phyloP scores from a whole-genome alignment of 1,140 invertebrate species.

The Lepidotrigona ventralis region DNA sequence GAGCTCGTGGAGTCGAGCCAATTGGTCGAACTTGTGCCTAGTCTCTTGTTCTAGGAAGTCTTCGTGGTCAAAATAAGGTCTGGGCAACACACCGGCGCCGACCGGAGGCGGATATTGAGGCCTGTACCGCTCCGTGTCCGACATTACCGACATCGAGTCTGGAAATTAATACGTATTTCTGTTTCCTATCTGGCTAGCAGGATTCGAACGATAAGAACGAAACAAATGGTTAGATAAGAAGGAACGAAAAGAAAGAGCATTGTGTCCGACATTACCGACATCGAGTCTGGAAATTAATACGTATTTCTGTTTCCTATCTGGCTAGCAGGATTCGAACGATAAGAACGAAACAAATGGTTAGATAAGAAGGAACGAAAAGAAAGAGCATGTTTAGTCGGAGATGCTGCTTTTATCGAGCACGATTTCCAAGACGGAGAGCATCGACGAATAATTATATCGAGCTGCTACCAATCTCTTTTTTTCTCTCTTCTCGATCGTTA shows the following conservation, averaged over 20 bases:
- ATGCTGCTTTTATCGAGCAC: not conserved
- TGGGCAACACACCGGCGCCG: conserved; percentile 73
- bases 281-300: conserved; percentile 82
- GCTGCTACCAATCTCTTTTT: not conserved
- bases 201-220: not conserved
- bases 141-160: conserved; percentile 89
- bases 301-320: conserved; percentile 21
- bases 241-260: too few species aligned
- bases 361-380: not conserved
- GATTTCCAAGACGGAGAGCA: conserved; percentile 33
- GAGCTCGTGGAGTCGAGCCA: conserved; percentile 85
- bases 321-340: not conserved
- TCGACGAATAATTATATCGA: conserved; percentile 59
- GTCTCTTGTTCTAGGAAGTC: conserved; percentile 78
- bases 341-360: conserved; percentile 15
- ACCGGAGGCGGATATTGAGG: conserved; percentile 75
- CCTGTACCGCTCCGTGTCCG: conserved; percentile 84
- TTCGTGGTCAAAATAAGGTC: conserved; percentile 78
- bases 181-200: not conserved
- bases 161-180: conserved; percentile 56
- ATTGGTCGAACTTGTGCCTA: conserved; percentile 84
- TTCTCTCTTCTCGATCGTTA: not conserved
- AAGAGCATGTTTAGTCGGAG: conserved; percentile 9
- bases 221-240: conserved; percentile 24
- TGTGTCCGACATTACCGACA: conserved; percentile 88